Evolutionary conservation across 2,888 invertebrate genomes (phyloP), one percentile per base, ranked within the genome.

Genomic region (Pardosa pseudoannulata): DNA sequence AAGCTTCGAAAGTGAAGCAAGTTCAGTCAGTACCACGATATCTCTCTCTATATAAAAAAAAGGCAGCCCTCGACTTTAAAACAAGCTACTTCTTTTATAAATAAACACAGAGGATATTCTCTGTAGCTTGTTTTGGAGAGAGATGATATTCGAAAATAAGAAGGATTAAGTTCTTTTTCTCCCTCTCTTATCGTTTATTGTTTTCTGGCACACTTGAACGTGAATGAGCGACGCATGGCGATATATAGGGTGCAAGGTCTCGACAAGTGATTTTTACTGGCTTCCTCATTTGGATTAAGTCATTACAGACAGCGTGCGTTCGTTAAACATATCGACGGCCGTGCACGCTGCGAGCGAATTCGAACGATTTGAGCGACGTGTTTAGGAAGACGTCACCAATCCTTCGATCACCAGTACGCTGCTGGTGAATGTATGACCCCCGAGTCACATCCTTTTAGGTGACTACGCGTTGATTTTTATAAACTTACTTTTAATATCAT

Each of bases 51-150:
- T 7, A 36, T 7, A 36, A 9, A 36, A 36, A 9, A 7, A 9
- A 36, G 36, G 36, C 36, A 5, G 9, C 36, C 16, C 16, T 16
- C 46, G 2, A 72, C 71, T 71, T 79, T 64, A 19, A 79, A 79
- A 72, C 65, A 72, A 71, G 41, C 79, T 7, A 23, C 32, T 46
- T 65, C 72, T 56, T 72, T 72, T 79, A 79, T 65, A 65, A 72
- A 79, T 79, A 79, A 79, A 79, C 72, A 79, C 36, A 46, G 72
- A 23, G 23, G 56, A 16, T 56, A 56, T 56, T 56, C 19, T 56
- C 23, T 23, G 23, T 56, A 23, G 56, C 56, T 56, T 23, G 56
- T 56, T 56, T 23, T 19, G 23, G 23, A 56, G 56, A 19, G 41
- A 46, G 41, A 46, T 46, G 41, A 9, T n/a, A n/a, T 23, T 56